Conservation (phyloP, 2,888 invertebrate genomes). For the Lysandra bellargus region DNA sequence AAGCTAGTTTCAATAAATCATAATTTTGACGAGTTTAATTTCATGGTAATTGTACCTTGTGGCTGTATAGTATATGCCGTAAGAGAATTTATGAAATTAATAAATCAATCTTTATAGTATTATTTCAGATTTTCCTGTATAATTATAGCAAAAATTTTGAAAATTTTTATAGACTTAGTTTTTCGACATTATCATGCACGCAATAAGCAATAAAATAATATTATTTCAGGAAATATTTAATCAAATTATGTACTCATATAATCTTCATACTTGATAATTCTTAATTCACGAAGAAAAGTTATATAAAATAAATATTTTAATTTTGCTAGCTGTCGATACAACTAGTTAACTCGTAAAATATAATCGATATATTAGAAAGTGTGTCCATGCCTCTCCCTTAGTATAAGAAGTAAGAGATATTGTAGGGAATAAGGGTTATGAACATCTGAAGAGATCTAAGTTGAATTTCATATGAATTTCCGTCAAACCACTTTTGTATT, state of each 20-base stretch:
- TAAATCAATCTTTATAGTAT: neutral
- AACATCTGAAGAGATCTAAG: too few species aligned
- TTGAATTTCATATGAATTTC: too few species aligned
- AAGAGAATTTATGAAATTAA: neutral
- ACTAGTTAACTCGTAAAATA: too few species aligned
- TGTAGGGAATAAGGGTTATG: too few species aligned
- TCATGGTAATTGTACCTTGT: neutral
- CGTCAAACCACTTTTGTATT: too few species aligned
- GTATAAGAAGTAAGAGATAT: too few species aligned
- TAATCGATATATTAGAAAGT: too few species aligned
- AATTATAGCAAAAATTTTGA: neutral
- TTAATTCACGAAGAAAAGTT: neutral
- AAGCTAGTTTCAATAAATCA: neutral
- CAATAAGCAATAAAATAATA: neutral
- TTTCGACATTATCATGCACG: neutral
- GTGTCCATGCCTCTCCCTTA: too few species aligned
- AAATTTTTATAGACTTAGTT: neutral
- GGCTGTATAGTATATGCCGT: neutral
- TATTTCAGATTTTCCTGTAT: neutral
- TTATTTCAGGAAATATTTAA: neutral
- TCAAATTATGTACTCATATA: neutral
- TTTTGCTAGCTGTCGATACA: neutral
- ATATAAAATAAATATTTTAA: neutral
- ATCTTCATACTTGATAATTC: neutral
- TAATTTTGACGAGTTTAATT: slow-evolving; percentile 4